Evolutionary conservation across 2,888 invertebrate genomes (phyloP).

Genomic region (Drosophila seclusa): DNA sequence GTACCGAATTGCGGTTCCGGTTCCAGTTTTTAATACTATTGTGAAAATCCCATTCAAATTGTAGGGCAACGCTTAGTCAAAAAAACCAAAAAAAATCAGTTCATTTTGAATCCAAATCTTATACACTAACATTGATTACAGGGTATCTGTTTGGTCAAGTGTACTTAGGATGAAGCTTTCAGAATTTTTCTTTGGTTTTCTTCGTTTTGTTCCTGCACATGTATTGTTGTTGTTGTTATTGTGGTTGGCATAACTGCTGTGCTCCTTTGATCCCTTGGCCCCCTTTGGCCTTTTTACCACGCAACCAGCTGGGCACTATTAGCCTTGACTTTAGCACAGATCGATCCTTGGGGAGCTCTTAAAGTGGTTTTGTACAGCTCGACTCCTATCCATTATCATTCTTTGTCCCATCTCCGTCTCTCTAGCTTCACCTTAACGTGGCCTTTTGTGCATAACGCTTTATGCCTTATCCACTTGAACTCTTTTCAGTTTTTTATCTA

Average conservation of each 20-base stretch:
- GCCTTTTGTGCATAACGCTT: constrained; percentile 72
- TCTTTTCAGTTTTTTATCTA: constrained; percentile 77
- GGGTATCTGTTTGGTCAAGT: constrained; percentile 11
- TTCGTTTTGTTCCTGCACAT: not conserved
- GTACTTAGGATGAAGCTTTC: not conserved
- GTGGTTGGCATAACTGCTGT: constrained; percentile 21
- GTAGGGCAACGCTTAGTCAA: not conserved
- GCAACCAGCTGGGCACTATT: constrained; percentile 65
- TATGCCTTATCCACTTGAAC: constrained; percentile 78
- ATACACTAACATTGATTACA: not conserved
- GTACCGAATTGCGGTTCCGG: not conserved
- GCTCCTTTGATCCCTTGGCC: constrained; percentile 7
- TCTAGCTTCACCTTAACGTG: constrained; percentile 32
- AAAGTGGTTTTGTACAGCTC: constrained; percentile 51
- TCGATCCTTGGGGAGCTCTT: constrained; percentile 74
- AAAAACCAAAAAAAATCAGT: not conserved
- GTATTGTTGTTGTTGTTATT: constrained; percentile 6
- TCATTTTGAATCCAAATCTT: too few relatives aligned
- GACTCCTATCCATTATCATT: constrained; percentile 10
- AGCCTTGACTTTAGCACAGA: constrained; percentile 64
- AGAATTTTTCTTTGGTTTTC: not conserved
- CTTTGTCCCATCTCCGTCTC: not conserved
- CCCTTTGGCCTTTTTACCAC: constrained; percentile 12
- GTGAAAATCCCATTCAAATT: not conserved
- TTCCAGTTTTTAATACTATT: not conserved